Conservation (phyloP, 1,140 invertebrate genomes). For the Potamilus streckersoni region DNA sequence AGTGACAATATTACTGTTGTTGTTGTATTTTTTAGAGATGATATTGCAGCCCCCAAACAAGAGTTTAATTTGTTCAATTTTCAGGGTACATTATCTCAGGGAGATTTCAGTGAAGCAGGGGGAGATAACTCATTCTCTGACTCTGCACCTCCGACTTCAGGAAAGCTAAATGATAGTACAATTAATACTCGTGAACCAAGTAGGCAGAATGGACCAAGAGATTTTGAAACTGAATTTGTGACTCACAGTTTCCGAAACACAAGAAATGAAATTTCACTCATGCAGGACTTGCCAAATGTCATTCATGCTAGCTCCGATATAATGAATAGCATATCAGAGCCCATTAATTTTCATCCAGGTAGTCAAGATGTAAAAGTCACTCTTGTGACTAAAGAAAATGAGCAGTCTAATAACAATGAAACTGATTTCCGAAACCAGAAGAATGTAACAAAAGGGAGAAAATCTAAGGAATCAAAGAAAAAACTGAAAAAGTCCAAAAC, state of each 20-base stretch:
- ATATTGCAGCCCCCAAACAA: conserved; percentile 39
- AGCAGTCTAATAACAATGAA: background rate
- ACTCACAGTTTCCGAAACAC: too few species aligned
- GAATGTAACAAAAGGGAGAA: background rate
- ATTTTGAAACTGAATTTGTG: too few species aligned
- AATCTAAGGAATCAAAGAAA: conserved; percentile 5
- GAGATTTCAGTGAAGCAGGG: conserved; percentile 26
- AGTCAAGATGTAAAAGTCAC: background rate
- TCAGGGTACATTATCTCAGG: conserved; percentile 35
- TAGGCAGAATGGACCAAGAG: too few species aligned
- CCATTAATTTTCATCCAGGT: background rate
- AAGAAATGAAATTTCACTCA: too few species aligned
- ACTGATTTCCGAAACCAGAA: background rate
- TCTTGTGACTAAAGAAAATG: background rate
- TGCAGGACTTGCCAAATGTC: background rate
- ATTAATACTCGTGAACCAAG: too few species aligned
- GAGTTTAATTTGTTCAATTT: conserved; percentile 37
- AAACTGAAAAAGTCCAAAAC: conserved; percentile 23
- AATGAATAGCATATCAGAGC: background rate
- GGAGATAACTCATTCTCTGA: conserved; percentile 8
- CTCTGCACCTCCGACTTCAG: too few species aligned
- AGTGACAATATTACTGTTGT: conserved; percentile 90
- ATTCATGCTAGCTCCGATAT: background rate
- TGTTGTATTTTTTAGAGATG: conserved; percentile 84
- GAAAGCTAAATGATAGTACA: too few species aligned